Base-by-base conservation (phyloP, 2,888 invertebrate genomes). In the Lepetodrilus schrolli region DNA sequence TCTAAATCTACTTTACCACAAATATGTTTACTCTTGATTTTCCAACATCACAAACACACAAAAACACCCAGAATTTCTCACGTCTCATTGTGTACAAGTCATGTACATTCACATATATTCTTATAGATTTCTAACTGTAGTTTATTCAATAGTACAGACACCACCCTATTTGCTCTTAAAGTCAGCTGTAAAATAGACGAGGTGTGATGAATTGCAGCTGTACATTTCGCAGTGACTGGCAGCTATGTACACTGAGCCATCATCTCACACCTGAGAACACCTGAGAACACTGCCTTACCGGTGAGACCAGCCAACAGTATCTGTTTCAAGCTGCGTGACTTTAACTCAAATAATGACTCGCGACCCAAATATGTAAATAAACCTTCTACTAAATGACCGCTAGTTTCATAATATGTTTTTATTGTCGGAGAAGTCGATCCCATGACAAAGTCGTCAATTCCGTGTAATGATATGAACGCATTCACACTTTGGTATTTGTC, bases 261-360 rank as follows among this genome's bases (percentile, higher is more conserved):
- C 43, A 43, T 17, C 43, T 17, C 4, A 43, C 10, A 4, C 43
- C 13, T 5, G 43, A 43, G 13, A n/a, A n/a, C n/a, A n/a, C n/a
- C n/a, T n/a, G n/a, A n/a, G 43, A 17, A 43, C 43, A 43, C 13
- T 17, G 17, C n/a, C n/a, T 17, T 17, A 43, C 43, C 4, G 43
- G 43, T 17, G n/a, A 43, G 17, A 43, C 17, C 23, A 26, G 34
- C 17, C 58, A 58, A 34, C 17, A 34, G 2, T 58, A 58, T 58
- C 58, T 17, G 13, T 58, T 58, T 30, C 58, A 58, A 4, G 13
- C n/a, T 13, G 23, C 58, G 58, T 58, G 58, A 58, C 58, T 58
- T 58, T 34, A 23, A 30, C 30, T 34, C 34, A 17, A 58, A 30
- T 30, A n/a, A 17, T 23, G 58, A 23, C 34, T 34, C 58, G 34